These are phyloP conservation scores for Calcarius lapponicus DNA, from an alignment of 2,797 vertebrate genomes.

Conservation along the genomic window DNA sequence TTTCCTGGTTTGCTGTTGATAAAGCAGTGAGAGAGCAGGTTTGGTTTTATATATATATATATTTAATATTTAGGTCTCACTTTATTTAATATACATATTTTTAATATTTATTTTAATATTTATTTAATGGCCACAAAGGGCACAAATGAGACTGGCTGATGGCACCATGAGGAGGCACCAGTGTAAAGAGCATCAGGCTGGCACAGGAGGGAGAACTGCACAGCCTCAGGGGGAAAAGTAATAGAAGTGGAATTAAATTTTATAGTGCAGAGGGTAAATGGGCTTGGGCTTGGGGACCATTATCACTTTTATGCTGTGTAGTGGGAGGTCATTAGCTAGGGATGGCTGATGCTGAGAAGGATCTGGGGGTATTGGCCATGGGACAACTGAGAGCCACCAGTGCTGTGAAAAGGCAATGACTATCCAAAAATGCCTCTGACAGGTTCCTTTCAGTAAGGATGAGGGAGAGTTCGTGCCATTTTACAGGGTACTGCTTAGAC, in stretches of 20 bases:
- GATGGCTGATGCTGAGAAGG: background rate
- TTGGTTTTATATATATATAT: background rate
- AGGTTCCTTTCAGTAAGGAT: background rate
- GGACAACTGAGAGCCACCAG: slow-evolving; percentile 12
- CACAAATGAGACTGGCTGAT: background rate
- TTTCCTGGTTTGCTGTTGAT: background rate
- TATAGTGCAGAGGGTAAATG: background rate
- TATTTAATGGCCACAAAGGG: background rate
- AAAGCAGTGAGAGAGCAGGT: background rate
- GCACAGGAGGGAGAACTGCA: background rate
- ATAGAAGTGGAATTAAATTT: slow-evolving; percentile 4
- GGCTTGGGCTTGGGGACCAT: background rate
- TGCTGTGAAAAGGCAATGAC: background rate
- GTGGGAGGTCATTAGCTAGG: slow-evolving; percentile 13
- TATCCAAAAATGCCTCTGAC: background rate
- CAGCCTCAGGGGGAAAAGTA: background rate
- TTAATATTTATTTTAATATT: background rate
- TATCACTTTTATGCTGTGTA: background rate
- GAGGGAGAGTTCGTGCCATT: background rate
- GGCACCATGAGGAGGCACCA: background rate
- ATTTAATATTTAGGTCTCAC: background rate
- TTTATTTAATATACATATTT: background rate
- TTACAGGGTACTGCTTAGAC: background rate
- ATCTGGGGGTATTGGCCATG: background rate
- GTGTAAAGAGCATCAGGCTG: background rate